Base-by-base conservation (phyloP, 2,888 invertebrate genomes). In the Himalopsyche japonica region DNA sequence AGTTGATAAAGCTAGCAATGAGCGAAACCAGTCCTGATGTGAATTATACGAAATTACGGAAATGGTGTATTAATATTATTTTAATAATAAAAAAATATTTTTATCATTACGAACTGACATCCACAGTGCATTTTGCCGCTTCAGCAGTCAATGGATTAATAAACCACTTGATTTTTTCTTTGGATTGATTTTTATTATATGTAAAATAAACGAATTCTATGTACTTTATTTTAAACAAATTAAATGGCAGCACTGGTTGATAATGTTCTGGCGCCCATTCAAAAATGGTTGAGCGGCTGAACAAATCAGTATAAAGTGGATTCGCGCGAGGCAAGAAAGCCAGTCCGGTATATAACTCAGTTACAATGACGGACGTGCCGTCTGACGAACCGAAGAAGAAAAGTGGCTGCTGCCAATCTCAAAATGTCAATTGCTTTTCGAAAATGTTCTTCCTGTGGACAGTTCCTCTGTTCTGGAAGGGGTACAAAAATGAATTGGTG, bases 361-460 rank as follows among this genome's bases (percentile, higher is more conserved):
- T 8, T 1, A 5, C n/a, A 20, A 57, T 57, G 57, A 57, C 57
- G n/a, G 57, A 57, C 57, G 24, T 57, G 10, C 57, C n/a, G 8
- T 20, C 20, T 20, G 57, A 57, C 0, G 20, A 20, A n/a, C 10
- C 20, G 20, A 24, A 6, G 8, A 57, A 57, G 20, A 57, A 57
- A 57, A 20, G 57, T 20, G 57, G 24, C 20, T 57, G 57, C 20
- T 57, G 57, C 57, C 6, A 2, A 8, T 57, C 20, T 10, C n/a
- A 57, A 57, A 57, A 57, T 57, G 57, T 57, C 2, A 57, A 57
- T 15, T 57, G 47, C 37, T n/a, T 80, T 8, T 84, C 84, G n/a
- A 84, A 76, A 37, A 18, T 80, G n/a, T 84, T 57, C 49, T 84
- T 84, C 78, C 30, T 49, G 0, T 84, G 84, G 84, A 77, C 27